Conservation (phyloP, 2,797 vertebrate species). For the Dendrocincla fuliginosa region DNA sequence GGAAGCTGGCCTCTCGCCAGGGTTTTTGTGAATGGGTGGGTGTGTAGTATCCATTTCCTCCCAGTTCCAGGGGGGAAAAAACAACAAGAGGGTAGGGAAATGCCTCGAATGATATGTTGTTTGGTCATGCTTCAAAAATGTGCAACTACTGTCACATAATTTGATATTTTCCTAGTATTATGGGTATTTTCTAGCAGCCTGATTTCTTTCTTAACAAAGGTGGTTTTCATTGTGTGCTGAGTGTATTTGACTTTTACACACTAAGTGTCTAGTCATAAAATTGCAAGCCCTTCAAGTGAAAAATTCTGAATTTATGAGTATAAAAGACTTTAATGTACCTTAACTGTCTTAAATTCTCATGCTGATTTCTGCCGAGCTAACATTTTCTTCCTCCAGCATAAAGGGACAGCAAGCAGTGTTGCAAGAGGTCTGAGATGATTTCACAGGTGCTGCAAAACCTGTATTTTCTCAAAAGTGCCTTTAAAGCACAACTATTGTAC, state of each 20-base stretch:
- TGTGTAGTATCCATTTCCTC: conserved; percentile 58
- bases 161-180: conserved; percentile 10
- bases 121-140: conserved; percentile 41
- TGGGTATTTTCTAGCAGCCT: background rate
- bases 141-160: background rate
- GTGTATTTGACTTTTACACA: background rate
- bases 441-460: background rate
- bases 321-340: background rate
- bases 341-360: background rate
- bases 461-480: background rate
- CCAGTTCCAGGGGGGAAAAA: conserved; percentile 27
- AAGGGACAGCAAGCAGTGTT: background rate
- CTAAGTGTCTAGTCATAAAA: background rate
- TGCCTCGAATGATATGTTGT: background rate
- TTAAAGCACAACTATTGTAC: background rate
- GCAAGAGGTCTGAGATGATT: background rate
- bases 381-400: background rate
- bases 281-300: conserved; percentile 1
- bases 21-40: conserved; percentile 70
- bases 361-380: background rate
- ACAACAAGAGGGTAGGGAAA: conserved; percentile 21
- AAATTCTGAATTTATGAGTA: conserved; percentile 10
- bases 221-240: background rate
- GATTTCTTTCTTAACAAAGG: background rate
- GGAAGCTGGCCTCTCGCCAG: conserved; percentile 44